Conservation (phyloP, 1,140 invertebrate species). For the Drosophila sturtevanti region DNA sequence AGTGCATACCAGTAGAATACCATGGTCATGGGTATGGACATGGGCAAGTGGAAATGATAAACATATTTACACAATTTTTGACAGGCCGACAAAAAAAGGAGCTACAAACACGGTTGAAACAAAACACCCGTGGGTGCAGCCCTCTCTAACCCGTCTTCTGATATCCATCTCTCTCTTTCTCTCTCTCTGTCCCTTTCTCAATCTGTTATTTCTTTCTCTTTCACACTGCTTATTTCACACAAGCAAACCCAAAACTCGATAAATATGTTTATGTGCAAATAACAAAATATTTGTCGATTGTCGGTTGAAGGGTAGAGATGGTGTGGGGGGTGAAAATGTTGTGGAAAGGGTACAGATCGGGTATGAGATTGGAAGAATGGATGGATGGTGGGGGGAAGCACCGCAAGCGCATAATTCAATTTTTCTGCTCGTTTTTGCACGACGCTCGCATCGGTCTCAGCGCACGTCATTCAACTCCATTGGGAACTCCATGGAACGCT, state of each 20-base stretch:
- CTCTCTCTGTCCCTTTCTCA: neutral
- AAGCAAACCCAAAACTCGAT: constrained; percentile 65
- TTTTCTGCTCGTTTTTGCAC: constrained; percentile 82
- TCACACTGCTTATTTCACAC: constrained; percentile 24
- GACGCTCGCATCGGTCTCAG: constrained; percentile 38
- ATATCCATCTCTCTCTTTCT: constrained; percentile 9
- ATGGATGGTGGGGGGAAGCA: constrained; percentile 47
- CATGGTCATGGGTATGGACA: constrained; percentile 22
- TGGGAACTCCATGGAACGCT: constrained; percentile 47
- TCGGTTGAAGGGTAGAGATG: constrained; percentile 37
- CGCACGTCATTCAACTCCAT: constrained; percentile 68
- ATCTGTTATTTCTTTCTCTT: neutral
- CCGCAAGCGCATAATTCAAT: constrained; percentile 82
- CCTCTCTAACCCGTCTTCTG: neutral
- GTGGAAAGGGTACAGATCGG: constrained; percentile 32
- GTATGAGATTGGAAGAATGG: neutral
- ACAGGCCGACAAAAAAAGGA: constrained; percentile 66
- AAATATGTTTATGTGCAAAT: constrained; percentile 81
- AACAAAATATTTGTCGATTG: constrained; percentile 81
- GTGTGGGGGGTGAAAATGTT: constrained; percentile 3
- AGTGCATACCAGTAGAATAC: constrained; percentile 49
- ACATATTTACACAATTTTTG: constrained; percentile 83
- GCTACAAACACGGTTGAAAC: constrained; percentile 71
- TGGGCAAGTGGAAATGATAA: constrained; percentile 82
- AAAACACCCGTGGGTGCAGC: constrained; percentile 76